Evolutionary conservation across 2,797 vertebrate species (phyloP), one percentile per base, ranked within the genome.

Genomic region (Danio jaintianensis): DNA sequence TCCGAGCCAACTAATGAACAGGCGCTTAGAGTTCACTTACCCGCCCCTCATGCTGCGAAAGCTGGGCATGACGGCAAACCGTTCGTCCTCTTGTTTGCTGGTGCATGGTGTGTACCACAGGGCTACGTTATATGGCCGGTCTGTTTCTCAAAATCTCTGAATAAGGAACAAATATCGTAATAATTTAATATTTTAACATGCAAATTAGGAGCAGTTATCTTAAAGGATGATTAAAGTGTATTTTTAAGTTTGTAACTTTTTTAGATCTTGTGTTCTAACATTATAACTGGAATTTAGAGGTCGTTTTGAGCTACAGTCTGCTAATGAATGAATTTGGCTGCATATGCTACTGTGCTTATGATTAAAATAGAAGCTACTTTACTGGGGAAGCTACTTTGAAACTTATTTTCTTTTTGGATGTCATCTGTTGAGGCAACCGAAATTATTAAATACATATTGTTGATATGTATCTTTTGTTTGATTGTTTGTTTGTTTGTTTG

Each of bases 1-100:
- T 79, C 75, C 58, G n/a, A 53, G 63, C 20, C 76, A 70, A 81
- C 83, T 88, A 87, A 88, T 87, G 86, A 67, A 86, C 6, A 16
- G 85, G 88, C 86, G 79, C 81, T 0, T 85, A 77, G 75, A 87
- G 78, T 87, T 89, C 90, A 84, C 87, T 93, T 90, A 88, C 88
- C 88, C 88, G 74, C 40, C 78, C 18, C 64, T 82, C 53, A 53
- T 50, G 38, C 45, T 89, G 88, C 85, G 84, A 80, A 83, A 72
- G 52, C 82, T 52, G 53, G 80, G 79, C 72, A 47, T 80, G 67
- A 82, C 61, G 66, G 42, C 73, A 50, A 45, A 70, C 85, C 43
- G 0, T 83, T 73, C 84, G 2, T 69, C 85, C 87, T 86, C 87
- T 78, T 83, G 85, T 75, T 22, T 47, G 62, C 64, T 47, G 76